These are phyloP conservation scores for Venustaconcha ellipsiformis DNA, from an alignment of 1,140 invertebrate genomes.

Conservation along the genomic window DNA sequence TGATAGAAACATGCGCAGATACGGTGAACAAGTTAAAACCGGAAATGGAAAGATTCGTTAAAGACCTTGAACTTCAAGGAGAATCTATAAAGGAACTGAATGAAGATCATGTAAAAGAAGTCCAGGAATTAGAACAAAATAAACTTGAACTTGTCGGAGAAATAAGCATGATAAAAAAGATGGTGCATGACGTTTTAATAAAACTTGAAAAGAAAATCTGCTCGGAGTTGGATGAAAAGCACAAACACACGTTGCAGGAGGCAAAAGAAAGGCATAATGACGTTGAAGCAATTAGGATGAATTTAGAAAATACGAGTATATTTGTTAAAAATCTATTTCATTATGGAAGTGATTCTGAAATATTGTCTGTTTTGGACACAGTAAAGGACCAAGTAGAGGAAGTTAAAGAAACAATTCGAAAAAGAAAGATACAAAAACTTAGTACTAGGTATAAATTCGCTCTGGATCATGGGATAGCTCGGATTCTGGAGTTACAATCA, in stretches of 20 bases:
- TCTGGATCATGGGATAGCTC: conserved; percentile 31
- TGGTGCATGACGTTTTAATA: conserved; percentile 34
- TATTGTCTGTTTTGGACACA: conserved; percentile 45
- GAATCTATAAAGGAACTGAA: conserved; percentile 38
- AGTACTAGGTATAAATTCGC: conserved; percentile 42
- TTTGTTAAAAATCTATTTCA: conserved; percentile 41
- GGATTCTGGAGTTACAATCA: conserved; percentile 36
- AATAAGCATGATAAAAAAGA: conserved; percentile 35
- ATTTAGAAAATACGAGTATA: conserved; percentile 38
- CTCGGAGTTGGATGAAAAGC: conserved; percentile 36
- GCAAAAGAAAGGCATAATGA: conserved; percentile 39
- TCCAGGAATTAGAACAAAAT: conserved; percentile 42
- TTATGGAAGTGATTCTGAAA: conserved; percentile 48
- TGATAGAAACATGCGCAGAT: conserved; percentile 45
- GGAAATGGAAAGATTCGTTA: conserved; percentile 39
- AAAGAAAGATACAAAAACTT: conserved; percentile 41
- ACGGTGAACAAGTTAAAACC: conserved; percentile 44
- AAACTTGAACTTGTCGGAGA: conserved; percentile 35
- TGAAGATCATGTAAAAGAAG: conserved; percentile 39
- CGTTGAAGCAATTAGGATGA: conserved; percentile 45
- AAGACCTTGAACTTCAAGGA: conserved; percentile 37
- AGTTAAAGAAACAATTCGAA: conserved; percentile 37
- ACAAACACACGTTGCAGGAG: conserved; percentile 30
- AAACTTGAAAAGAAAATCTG: conserved; percentile 40
- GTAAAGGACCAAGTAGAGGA: conserved; percentile 46